These are phyloP conservation scores for Trachops cirrhosus DNA, from an alignment of 2,797 vertebrate species.

Conservation along the genomic window DNA sequence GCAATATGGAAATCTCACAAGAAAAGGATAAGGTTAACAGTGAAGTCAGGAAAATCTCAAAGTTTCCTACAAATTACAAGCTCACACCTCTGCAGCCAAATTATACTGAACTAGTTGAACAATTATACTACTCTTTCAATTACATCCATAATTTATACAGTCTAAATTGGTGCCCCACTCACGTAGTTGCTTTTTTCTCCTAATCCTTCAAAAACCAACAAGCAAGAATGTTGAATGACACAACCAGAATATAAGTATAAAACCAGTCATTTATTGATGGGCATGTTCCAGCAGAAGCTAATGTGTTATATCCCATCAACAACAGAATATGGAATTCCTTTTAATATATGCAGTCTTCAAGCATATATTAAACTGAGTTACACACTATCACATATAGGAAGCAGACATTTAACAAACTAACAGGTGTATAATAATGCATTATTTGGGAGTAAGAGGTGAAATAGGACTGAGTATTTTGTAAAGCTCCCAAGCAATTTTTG, in stretches of 20 bases:
- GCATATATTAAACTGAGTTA: not conserved
- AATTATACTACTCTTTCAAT: slow-evolving; percentile 23
- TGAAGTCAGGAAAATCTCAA: slow-evolving; percentile 15
- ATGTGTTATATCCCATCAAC: not conserved
- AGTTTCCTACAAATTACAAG: slow-evolving; percentile 23
- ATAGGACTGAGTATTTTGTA: not conserved
- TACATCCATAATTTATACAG: not conserved
- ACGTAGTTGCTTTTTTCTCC: not conserved
- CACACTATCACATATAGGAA: slow-evolving; percentile 31
- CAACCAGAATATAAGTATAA: not conserved
- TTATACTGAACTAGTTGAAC: not conserved
- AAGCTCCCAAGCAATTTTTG: slow-evolving; percentile 12
- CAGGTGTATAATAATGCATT: not conserved
- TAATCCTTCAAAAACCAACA: slow-evolving; percentile 23
- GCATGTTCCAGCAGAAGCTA: not conserved
- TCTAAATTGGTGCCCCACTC: not conserved
- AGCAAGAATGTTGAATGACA: not conserved
- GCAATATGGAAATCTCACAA: slow-evolving; percentile 11
- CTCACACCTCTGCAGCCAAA: not conserved
- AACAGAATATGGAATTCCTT: slow-evolving; percentile 31
- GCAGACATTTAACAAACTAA: slow-evolving; percentile 23
- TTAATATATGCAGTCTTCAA: not conserved
- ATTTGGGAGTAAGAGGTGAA: not conserved
- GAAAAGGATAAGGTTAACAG: not conserved
- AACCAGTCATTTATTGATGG: not conserved